phyloP scores from a whole-genome alignment of 2,888 invertebrate species.

The Malthinus flaveolus region DNA sequence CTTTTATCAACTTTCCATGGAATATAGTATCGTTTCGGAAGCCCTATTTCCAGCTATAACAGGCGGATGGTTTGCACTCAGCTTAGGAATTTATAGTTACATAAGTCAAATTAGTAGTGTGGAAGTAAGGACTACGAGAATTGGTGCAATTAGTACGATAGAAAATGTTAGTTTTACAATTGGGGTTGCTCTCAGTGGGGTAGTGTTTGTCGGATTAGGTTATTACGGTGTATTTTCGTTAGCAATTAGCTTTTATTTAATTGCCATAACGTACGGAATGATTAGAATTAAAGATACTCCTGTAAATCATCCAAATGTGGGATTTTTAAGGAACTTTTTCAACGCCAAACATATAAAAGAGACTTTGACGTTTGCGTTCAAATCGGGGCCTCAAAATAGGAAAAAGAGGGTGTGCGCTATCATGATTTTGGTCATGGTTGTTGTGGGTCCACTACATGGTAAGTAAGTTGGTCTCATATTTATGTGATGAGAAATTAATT shows the following conservation, averaged over 20 bases:
- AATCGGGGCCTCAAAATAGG: slow-evolving; percentile 70
- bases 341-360: slow-evolving; percentile 73
- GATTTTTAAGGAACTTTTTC: slow-evolving; percentile 60
- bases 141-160: slow-evolving; percentile 62
- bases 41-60: slow-evolving; percentile 58
- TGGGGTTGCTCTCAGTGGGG: slow-evolving; percentile 57
- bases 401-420: slow-evolving; percentile 71
- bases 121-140: slow-evolving; percentile 60
- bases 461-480: slow-evolving; percentile 49
- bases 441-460: slow-evolving; percentile 81
- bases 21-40: slow-evolving; percentile 58
- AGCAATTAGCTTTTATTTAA: slow-evolving; percentile 32
- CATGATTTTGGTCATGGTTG: slow-evolving; percentile 75
- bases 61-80: slow-evolving; percentile 61
- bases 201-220: slow-evolving; percentile 51
- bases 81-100: slow-evolving; percentile 63
- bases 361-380: slow-evolving; percentile 75
- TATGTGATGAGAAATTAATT: too few species aligned
- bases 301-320: slow-evolving; percentile 56
- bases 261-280: slow-evolving; percentile 36
- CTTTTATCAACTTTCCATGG: slow-evolving; percentile 58
- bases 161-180: slow-evolving; percentile 58
- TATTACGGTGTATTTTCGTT: slow-evolving; percentile 41
- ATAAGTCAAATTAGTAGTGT: slow-evolving; percentile 61
- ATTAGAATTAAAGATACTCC: slow-evolving; percentile 36